Evolutionary conservation across 2,113 vertebrate genomes (phyloP).

Genomic region (Meriones unguiculatus): DNA sequence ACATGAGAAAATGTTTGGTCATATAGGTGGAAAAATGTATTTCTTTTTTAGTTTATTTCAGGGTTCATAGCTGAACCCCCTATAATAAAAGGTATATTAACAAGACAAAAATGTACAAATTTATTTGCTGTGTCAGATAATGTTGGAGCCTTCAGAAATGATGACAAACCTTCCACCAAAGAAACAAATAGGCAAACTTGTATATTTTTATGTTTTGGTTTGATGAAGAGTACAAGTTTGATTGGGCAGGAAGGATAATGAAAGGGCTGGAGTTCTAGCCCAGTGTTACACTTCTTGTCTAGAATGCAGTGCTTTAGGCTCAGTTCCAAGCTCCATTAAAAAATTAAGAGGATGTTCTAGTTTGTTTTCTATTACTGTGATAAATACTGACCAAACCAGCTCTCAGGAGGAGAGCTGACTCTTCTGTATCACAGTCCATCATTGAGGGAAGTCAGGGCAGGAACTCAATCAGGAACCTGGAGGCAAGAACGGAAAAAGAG

Average conservation of each 20-base stretch:
- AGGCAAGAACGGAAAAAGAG: neutral
- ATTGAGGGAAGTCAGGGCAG: neutral
- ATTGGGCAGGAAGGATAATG: neutral
- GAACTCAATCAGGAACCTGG: neutral
- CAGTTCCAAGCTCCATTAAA: neutral
- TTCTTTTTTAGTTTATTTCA: neutral
- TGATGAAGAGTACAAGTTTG: neutral
- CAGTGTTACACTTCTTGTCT: neutral
- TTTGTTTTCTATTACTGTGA: neutral
- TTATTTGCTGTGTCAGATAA: neutral
- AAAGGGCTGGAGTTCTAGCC: neutral
- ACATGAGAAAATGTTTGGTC: constrained; percentile 6
- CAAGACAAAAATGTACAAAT: neutral
- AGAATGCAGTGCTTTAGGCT: neutral
- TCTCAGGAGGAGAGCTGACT: neutral
- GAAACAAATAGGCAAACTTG: neutral
- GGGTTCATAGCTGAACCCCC: neutral
- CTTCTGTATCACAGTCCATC: neutral
- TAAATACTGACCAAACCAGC: neutral
- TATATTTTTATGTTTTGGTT: neutral
- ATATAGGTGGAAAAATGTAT: neutral
- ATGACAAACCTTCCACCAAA: neutral
- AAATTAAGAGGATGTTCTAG: neutral
- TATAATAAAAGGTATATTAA: neutral
- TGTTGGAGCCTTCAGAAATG: neutral